A percentile compares a stretch with the other conserved stretches of the same genome.
Conservation (phyloP, 2,888 invertebrate species). For the Himalopsyche japonica region DNA sequence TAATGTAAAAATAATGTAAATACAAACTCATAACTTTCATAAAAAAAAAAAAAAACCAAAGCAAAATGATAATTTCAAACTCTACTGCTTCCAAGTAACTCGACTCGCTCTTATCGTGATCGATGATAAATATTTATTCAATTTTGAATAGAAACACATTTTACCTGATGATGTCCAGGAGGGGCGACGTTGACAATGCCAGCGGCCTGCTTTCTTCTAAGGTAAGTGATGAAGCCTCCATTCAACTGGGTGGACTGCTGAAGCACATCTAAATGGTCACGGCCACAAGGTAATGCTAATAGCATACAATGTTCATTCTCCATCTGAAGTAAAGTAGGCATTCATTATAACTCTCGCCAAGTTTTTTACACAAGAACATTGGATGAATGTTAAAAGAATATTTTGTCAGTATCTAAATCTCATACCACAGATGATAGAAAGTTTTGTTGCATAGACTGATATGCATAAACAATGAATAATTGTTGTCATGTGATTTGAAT, state of each 20-base stretch:
- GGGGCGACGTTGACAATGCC: slow-evolving; percentile 96
- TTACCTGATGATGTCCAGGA: slow-evolving; percentile 84
- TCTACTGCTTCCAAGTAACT: too few relatives aligned
- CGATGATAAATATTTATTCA: not conserved
- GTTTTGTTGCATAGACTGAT: too few relatives aligned
- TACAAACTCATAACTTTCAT: too few relatives aligned
- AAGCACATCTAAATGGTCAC: slow-evolving; percentile 90
- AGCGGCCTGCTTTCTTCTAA: slow-evolving; percentile 96
- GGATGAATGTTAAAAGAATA: not conserved
- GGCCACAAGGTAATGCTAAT: slow-evolving; percentile 92
- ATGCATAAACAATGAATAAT: too few relatives aligned
- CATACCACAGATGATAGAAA: too few relatives aligned
- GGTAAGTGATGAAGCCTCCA: slow-evolving; percentile 92
- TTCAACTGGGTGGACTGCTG: slow-evolving; percentile 90
- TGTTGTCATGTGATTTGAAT: too few relatives aligned
- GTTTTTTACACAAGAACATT: not conserved
- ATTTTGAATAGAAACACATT: slow-evolving; percentile 4
- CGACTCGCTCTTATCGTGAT: too few relatives aligned
- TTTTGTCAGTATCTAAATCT: too few relatives aligned
- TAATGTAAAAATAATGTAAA: too few relatives aligned
- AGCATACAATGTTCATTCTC: slow-evolving; percentile 96
- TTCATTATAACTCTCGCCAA: not conserved
- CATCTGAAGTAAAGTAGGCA: slow-evolving; percentile 63
- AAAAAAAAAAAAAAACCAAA: too few relatives aligned
- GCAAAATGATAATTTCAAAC: too few relatives aligned